These are phyloP conservation scores for Neopipo cinnamomea DNA, from an alignment of 2,113 vertebrate genomes.

Conservation along the genomic window DNA sequence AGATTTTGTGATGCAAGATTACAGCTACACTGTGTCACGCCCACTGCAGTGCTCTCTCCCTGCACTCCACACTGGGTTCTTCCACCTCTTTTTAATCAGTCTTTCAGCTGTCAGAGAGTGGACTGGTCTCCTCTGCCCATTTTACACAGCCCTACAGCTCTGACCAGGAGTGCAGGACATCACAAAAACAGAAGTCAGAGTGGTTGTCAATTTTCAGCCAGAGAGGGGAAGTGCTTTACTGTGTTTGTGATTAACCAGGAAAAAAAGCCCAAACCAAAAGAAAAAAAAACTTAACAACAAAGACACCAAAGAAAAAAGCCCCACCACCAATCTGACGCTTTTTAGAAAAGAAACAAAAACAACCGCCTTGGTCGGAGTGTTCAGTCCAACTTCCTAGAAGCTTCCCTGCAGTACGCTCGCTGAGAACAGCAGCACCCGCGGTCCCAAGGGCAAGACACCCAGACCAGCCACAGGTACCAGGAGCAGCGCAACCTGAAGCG, in stretches of 20 bases:
- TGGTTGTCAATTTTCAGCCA: fast-evolving
- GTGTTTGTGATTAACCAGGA: not conserved
- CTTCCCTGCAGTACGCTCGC: fast-evolving
- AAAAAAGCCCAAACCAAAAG: not conserved
- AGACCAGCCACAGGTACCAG: too few relatives aligned
- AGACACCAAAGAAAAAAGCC: too few relatives aligned
- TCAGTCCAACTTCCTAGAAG: not conserved
- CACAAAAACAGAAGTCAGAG: not conserved
- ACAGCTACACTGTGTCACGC: fast-evolving
- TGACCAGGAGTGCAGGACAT: too few relatives aligned
- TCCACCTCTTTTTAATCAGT: not conserved
- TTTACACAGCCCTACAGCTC: not conserved
- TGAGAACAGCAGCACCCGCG: fast-evolving
- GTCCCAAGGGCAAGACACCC: fast-evolving
- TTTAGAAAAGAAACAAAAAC: not conserved
- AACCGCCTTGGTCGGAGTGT: not conserved
- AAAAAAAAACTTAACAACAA: not conserved
- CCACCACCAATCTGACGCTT: fast-evolving
- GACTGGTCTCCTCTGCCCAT: not conserved
- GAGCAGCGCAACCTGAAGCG: fast-evolving
- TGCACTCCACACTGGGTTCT: not conserved
- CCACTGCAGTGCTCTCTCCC: fast-evolving
- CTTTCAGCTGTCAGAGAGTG: fast-evolving
- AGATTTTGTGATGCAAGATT: too few relatives aligned
- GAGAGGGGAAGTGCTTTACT: not conserved